Base-by-base conservation (phyloP, 1,140 invertebrate genomes). In the Propsilocerus akamusi region DNA sequence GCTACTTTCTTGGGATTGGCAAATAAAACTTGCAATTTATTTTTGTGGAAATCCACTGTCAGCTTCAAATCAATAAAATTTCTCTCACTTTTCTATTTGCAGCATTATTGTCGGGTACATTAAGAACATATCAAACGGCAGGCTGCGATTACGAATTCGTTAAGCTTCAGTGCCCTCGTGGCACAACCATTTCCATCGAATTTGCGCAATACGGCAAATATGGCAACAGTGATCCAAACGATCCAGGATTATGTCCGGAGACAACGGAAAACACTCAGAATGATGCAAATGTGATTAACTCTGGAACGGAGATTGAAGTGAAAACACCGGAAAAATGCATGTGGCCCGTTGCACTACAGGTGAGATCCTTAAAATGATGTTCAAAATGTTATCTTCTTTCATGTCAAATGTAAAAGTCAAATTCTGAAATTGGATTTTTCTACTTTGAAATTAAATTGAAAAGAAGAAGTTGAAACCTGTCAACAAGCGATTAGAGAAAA, bases 111-210 rank as follows among this genome's bases (percentile, higher is more conserved):
- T 79, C 86, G 56, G 84, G 84, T 37, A 91, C 86, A n/a, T 71
- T 94, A 53, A 74, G 83, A 57, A 91, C 86, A 22, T 88, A 87
- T 65, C 86, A 92, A 63, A 75, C 80, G 53, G 84, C 83, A 6
- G 81, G 83, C 8, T 94, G 90, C 68, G 86, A 92, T 62, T 83
- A 86, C 28, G 81, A 92, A 57, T 72, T 76, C 57, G 77, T 93
- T 64, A 77, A 76, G 20, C 72, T 93, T 25, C 79, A 79, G 54
- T 93, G 90, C 70, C 87, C 87, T 20, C 66, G 77, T 12, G 83
- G 85, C 25, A 93, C 89, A 2, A 82, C 82, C 51, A 89, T 93
- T 57, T 83, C 80, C 52, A 83, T 94, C 51, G 58, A 62, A 52
- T 49, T 62, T 48, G 66, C 69, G 25, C 71, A 73, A 53, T 74